Base-by-base conservation (phyloP, 2,888 invertebrate species). In the Syrphus vitripennis region DNA sequence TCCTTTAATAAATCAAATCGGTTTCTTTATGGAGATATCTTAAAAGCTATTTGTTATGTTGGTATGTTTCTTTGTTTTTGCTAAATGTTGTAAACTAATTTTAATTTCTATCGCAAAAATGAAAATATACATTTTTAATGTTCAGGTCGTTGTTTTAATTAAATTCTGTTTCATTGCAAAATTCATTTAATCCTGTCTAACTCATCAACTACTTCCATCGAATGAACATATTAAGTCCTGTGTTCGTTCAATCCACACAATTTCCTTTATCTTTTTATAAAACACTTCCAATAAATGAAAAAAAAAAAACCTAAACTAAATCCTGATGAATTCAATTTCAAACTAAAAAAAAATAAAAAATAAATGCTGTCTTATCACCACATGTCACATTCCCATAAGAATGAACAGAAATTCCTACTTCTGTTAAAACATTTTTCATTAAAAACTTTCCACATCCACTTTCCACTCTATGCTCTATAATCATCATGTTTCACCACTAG, bases 381-480 rank as follows among this genome's bases (percentile, higher is more conserved):
- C 31, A 72, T 67, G 74, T 74, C 72, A 50, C 59, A 50, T 67
- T 67, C 74, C 34, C 72, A 65, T n/a, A 19, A 21, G 29, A 40
- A 40, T 29, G 19, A 63, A 50, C 67, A 48, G 29, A 71, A 77
- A 70, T 48, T 45, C 55, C 19, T 29, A 31, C n/a, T 34, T 72
- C 34, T 55, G 21, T 29, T 45, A 45, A 70, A 69, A 81, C n/a
- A 55, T 76, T 82, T 82, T 82, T 76, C 75, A 81, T 81, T 81
- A 74, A 81, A 81, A 75, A 75, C 61, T 81, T 81, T 82, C 42
- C 16, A 19, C 19, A 34, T 50, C 24, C 50, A 21, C 19, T 12
- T 5, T 10, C 34, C 10, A 34, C 10, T 10, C 9, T 50, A 50
- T 24, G 4, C 14, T 21, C 24, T 70, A 40, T 57, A 40, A 70